phyloP scores from a whole-genome alignment of 2,797 vertebrate species.

The Microhierax caerulescens region DNA sequence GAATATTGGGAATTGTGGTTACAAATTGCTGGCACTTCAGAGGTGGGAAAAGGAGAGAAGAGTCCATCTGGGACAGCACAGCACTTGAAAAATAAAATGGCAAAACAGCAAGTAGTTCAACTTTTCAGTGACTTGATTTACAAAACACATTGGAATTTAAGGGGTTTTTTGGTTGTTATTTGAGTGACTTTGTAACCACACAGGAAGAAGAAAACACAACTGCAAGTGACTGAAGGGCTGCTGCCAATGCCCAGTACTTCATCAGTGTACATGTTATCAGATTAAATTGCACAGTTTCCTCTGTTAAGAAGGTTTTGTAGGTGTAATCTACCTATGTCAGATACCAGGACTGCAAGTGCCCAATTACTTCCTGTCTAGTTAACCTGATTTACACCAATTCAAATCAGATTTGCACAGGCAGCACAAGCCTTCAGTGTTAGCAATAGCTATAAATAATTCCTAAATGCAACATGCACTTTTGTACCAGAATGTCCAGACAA shows the following conservation, averaged over 20 bases:
- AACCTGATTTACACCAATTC: not conserved
- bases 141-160: not conserved
- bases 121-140: not conserved
- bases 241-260: not conserved
- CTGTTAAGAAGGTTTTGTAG: not conserved
- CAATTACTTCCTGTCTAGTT: not conserved
- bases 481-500: not conserved
- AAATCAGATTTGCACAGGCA: not conserved
- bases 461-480: not conserved
- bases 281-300: not conserved
- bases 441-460: not conserved
- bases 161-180: rapidly evolving
- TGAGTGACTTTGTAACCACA: not conserved
- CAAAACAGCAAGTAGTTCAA: not conserved
- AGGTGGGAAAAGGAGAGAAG: not conserved
- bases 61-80: rapidly evolving
- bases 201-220: not conserved
- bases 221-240: not conserved
- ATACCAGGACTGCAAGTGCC: not conserved
- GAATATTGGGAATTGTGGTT: not conserved
- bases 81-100: not conserved
- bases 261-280: not conserved
- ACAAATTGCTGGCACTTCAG: not conserved
- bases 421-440: not conserved
- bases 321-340: not conserved